Evolutionary conservation across 2,888 invertebrate genomes (phyloP).

Genomic region (Erebia ligea): DNA sequence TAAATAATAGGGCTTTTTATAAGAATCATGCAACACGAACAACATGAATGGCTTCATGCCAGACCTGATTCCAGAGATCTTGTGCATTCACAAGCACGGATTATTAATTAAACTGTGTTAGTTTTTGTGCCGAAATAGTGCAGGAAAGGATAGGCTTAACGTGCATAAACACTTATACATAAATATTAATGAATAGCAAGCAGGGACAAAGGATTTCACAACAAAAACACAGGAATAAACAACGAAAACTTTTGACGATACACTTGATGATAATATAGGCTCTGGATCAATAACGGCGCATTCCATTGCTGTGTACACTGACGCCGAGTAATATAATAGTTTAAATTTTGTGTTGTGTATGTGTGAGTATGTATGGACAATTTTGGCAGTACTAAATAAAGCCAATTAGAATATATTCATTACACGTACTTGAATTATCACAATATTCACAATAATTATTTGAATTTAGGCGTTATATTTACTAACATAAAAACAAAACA

Average conservation of each 20-base stretch:
- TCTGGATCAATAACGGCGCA: constrained; percentile 67
- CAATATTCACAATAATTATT: constrained; percentile 14
- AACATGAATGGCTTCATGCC: constrained; percentile 79
- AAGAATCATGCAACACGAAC: constrained; percentile 81
- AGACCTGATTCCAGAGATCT: constrained; percentile 68
- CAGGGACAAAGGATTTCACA: constrained; percentile 71
- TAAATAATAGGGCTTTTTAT: constrained; percentile 65
- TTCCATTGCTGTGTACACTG: constrained; percentile 72
- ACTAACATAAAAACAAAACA: constrained; percentile 5
- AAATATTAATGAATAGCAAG: constrained; percentile 70
- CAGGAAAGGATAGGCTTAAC: constrained; percentile 75
- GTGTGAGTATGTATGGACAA: constrained; percentile 51
- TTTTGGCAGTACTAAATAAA: constrained; percentile 60
- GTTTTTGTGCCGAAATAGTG: constrained; percentile 75
- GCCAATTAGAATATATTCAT: constrained; percentile 43
- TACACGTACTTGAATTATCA: constrained; percentile 26
- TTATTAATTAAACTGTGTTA: constrained; percentile 69
- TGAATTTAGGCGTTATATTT: not conserved
- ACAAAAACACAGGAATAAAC: constrained; percentile 62
- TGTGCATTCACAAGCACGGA: constrained; percentile 80
- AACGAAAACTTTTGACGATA: constrained; percentile 63
- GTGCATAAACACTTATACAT: constrained; percentile 72
- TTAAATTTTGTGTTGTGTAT: constrained; percentile 50
- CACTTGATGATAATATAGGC: constrained; percentile 67
- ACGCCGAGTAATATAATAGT: constrained; percentile 54